Evolutionary conservation across 2,888 invertebrate species (phyloP).

Genomic region (Leptopilina myrica): DNA sequence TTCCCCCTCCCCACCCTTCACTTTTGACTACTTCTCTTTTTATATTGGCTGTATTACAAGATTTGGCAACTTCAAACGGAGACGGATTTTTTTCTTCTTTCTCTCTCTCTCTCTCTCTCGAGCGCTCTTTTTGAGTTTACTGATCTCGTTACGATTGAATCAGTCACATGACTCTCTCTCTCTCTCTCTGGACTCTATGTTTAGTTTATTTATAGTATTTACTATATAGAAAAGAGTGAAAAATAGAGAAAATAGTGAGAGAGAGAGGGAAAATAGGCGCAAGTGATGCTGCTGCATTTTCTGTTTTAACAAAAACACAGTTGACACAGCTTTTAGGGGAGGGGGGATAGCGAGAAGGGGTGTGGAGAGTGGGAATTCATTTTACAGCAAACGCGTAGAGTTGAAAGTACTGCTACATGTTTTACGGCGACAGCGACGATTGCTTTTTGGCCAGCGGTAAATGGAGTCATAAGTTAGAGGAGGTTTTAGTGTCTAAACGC

Average conservation of each 20-base stretch:
- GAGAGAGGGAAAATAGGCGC: too few relatives aligned
- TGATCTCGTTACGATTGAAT: not conserved
- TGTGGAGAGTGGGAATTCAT: not conserved
- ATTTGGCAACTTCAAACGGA: not conserved
- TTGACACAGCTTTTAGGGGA: not conserved
- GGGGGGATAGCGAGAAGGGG: not conserved
- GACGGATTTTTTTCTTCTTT: not conserved
- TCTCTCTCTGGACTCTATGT: too few relatives aligned
- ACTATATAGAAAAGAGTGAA: too few relatives aligned
- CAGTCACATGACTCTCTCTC: constrained; percentile 11
- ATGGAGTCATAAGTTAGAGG: constrained; percentile 22
- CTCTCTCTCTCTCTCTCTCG: not conserved
- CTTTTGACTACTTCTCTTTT: too few relatives aligned
- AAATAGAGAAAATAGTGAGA: too few relatives aligned
- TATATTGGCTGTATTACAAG: not conserved
- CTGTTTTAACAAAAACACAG: constrained; percentile 19
- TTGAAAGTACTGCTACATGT: constrained; percentile 24
- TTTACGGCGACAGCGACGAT: constrained; percentile 35
- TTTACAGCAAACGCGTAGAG: not conserved
- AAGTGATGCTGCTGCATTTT: constrained; percentile 25
- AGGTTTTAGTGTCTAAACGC: constrained; percentile 9
- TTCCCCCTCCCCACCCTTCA: too few relatives aligned
- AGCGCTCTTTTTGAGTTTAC: not conserved
- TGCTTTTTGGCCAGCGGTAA: constrained; percentile 28
- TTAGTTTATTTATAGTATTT: too few relatives aligned